Base-by-base conservation (phyloP, 2,797 vertebrate genomes). In the Nyctibius grandis region DNA sequence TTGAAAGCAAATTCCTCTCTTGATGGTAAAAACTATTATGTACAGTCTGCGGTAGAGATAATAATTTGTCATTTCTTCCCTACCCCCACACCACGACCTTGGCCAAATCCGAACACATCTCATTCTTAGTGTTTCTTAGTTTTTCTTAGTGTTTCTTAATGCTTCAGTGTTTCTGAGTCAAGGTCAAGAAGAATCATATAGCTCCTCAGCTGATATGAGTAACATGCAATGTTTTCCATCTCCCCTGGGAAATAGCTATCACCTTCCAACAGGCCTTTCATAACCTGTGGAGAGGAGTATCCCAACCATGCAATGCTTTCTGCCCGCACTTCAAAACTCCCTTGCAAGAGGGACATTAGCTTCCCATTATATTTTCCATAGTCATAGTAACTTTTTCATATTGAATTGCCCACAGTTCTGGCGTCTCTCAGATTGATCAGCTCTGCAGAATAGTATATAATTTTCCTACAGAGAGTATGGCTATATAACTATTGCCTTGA, bases 1-100 rank as follows among this genome's bases (percentile, higher is more conserved):
- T 87, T 85, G 50, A 94, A 93, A 93, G 75, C 42, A 88, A 93
- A 88, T 89, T 80, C 45, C 9, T 91, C 18, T 87, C 68, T 74
- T 72, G 85, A 68, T 11, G 23, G n/a, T 61, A 57, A 91, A 87
- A 95, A 47, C 48, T 59, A 31, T 88, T 93, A 53, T 40, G 68
- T 91, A 57, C 38, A 75, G 72, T 64, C 56, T 85, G 34, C 60
- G 61, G 36, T 42, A 57, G 45, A 85, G 61, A 50, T 76, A 94
- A 73, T 70, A 50, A 88, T 92, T 91, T 78, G n/a, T 86, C 67
- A 7, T 76, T 85, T 95, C 78, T 91, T 94, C 22, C 18, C 31
- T 80, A 7, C 25, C 12, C 22, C 50, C 17, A 18, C 1, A 5
- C 51, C 53, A 36, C 12, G 33, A 80, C 88, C 77, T 91, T 80